These are phyloP conservation scores for Polymixis lichenea DNA, from an alignment of 2,888 invertebrate genomes.

Conservation along the genomic window DNA sequence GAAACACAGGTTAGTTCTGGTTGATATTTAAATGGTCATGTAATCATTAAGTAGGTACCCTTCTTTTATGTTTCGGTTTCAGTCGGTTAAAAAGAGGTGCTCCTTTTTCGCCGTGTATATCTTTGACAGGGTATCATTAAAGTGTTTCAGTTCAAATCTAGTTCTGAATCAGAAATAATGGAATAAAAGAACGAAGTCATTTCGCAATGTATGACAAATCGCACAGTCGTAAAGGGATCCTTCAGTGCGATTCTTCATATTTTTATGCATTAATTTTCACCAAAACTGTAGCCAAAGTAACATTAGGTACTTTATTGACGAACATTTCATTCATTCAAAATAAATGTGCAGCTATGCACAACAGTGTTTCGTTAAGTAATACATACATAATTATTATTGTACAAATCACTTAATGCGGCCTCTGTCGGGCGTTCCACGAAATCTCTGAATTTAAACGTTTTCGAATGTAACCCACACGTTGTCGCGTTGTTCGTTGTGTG, in stretches of 20 bases:
- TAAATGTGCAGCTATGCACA: slow-evolving; percentile 39
- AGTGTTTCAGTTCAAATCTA: background rate
- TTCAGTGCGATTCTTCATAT: background rate
- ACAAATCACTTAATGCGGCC: slow-evolving; percentile 82
- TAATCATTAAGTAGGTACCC: background rate
- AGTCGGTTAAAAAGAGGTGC: background rate
- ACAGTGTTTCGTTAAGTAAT: slow-evolving; percentile 55
- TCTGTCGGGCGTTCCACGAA: slow-evolving; percentile 75
- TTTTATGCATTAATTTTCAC: background rate
- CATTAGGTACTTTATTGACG: background rate
- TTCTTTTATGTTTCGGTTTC: background rate
- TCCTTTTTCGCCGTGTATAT: background rate
- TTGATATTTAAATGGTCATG: background rate
- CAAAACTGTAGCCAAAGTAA: background rate
- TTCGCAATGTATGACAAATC: background rate
- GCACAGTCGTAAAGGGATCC: too few species aligned
- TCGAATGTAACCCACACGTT: slow-evolving; percentile 79
- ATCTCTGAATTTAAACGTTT: slow-evolving; percentile 85
- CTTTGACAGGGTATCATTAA: background rate
- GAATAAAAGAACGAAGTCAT: background rate
- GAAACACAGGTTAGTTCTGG: slow-evolving; percentile 96
- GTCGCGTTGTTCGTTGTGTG: slow-evolving; percentile 68
- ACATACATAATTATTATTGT: slow-evolving; percentile 55
- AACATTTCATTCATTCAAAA: background rate
- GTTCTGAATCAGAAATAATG: background rate